Evolutionary conservation across 2,888 invertebrate species (phyloP), one percentile per base, ranked within the genome.

Genomic region (Heliconius erato): DNA sequence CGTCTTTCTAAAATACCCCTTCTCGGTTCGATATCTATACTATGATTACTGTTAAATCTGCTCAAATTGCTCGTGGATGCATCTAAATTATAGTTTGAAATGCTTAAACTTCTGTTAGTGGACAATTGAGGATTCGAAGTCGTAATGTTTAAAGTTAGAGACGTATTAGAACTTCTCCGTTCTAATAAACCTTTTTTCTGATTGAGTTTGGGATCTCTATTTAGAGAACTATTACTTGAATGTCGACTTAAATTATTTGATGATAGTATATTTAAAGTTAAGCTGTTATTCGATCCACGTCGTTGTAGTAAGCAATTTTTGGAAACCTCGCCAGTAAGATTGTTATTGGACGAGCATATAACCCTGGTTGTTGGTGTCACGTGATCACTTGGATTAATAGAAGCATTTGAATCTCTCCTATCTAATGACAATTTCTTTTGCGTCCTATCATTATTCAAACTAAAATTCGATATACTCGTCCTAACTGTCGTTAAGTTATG

Each of bases 151-250:
- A 99, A 97, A 0, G 99, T 99, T 3, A 99, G 94, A 81, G 98
- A 98, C 0, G 99, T 98, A 90, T 98, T 99, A 2, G 99, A 99
- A 79, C 99, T 99, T 80, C 99, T 96, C 44, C 99, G 96, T 90
- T 98, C 98, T 9, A 98, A 93, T 2, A 98, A 93, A 14, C 98
- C 98, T 88, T 98, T 98, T 69, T 96, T 96, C 72, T 94, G 96
- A 0, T 91, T 91, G 0, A 90, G 86, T 87, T 94, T 95, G 0
- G 90, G 90, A 12, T 95, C 95, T 88, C 94, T 95, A 82, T 95
- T 96, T 6, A 97, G 91, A 0, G 97, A 96, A 83, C 95, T 97
- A 82, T 97, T 96, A 84, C 96, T 97, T 1, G 96, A 96, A 86
- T 97, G 96, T 14, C 96, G 90, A 86, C 96, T 96, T 3, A 97